Evolutionary conservation across 2,888 invertebrate species (phyloP), one percentile per base, ranked within the genome.

Genomic region (Prosapia bicincta): DNA sequence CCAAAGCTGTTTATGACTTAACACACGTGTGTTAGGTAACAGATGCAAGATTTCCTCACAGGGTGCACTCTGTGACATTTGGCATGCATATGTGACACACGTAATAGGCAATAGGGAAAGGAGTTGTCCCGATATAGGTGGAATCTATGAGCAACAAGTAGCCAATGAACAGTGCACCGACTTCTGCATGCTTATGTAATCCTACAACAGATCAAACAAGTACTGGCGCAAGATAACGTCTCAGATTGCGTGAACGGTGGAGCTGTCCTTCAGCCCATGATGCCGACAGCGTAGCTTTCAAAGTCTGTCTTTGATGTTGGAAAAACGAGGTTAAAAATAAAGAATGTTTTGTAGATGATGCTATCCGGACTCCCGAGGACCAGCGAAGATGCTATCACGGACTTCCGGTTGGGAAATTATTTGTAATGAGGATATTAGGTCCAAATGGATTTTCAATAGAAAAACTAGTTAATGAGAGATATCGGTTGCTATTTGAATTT

Each of bases 11-110:
- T 20, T 54, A 13, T 54, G 54, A 54, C 20, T 54, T 54, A 54
- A 54, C 54, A 54, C 54, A 54, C 38, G 9, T 54, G 3, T 9
- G 20, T 54, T 54, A 9, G 20, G 54, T 54, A 54, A 54, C 54
- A n/a, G 54, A 54, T 54, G 54, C 54, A 54, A 54, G 69, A 69
- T 74, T 74, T 69, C 74, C 26, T 74, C 74, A 38, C 38, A 28
- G 70, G 23, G 67, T 66, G 43, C 68, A 65, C 69, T 69, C 69
- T 69, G 69, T 74, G 74, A 74, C 74, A 74, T 74, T 74, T 74
- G 74, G 74, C 74, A 74, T 74, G 74, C 74, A 74, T 74, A 74
- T 74, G 74, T 74, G 74, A 74, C 74, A 38, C 74, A 74, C 74
- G 74, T 74, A 74, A 74, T 43, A 68, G 73, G 73, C 68, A 73